phyloP scores from a whole-genome alignment of 2,888 invertebrate species.

The Hyles lineata region DNA sequence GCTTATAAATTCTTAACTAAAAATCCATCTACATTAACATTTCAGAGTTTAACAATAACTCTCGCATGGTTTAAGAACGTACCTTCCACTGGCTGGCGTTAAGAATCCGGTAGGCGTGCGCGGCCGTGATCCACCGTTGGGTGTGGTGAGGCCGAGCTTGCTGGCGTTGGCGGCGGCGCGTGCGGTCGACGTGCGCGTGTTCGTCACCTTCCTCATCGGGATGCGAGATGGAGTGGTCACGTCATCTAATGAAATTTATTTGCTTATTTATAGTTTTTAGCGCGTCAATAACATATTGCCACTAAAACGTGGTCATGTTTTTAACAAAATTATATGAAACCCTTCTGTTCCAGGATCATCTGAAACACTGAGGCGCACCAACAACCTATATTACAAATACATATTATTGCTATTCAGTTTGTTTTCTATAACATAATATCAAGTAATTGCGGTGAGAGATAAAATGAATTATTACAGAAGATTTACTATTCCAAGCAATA shows the following conservation, averaged over 20 bases:
- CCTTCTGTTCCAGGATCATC: too few species aligned
- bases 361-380: too few species aligned
- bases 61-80: conserved; percentile 43
- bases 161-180: conserved; percentile 86
- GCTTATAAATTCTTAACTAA: background rate
- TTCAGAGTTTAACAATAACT: background rate
- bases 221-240: conserved; percentile 91
- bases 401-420: background rate
- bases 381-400: too few species aligned
- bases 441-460: background rate
- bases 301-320: too few species aligned
- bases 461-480: background rate
- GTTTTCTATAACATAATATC: background rate
- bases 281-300: too few species aligned
- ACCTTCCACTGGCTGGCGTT: conserved; percentile 92
- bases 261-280: too few species aligned
- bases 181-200: conserved; percentile 81
- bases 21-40: conserved; percentile 16
- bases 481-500: background rate
- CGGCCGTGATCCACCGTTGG: conserved; percentile 87
- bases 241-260: conserved; percentile 83
- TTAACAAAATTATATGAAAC: too few species aligned
- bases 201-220: conserved; percentile 89
- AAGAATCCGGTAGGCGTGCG: conserved; percentile 91
- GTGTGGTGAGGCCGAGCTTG: conserved; percentile 83